These are phyloP conservation scores for Halichoeres trimaculatus DNA, from an alignment of 2,113 vertebrate genomes.

Conservation along the genomic window DNA sequence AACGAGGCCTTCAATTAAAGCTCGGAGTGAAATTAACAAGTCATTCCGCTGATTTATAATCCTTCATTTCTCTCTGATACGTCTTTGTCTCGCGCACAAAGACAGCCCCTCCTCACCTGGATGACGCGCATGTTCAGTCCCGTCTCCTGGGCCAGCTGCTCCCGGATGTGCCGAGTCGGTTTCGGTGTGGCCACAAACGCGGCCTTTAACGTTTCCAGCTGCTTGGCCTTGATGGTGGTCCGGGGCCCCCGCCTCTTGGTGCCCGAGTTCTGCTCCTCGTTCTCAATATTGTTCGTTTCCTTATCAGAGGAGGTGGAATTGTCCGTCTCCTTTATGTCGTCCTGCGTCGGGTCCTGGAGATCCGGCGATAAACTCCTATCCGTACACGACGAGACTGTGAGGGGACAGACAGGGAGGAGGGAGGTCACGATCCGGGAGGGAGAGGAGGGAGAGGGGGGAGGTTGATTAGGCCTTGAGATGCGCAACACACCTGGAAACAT, in stretches of 20 bases:
- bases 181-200: slow-evolving; percentile 97
- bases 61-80: slow-evolving; percentile 34
- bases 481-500: background rate
- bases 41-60: slow-evolving; percentile 54
- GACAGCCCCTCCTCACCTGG: slow-evolving; percentile 84
- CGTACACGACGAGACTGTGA: slow-evolving; percentile 95
- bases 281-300: slow-evolving; percentile 96
- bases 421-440: slow-evolving; percentile 55
- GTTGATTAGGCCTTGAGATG: slow-evolving; percentile 43
- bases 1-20: slow-evolving; percentile 55
- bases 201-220: slow-evolving; percentile 97
- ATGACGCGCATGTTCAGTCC: slow-evolving; percentile 98
- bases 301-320: slow-evolving; percentile 98
- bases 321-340: slow-evolving; percentile 97
- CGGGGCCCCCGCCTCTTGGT: slow-evolving; percentile 93
- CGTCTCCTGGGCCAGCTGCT: slow-evolving; percentile 97
- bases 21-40: slow-evolving; percentile 41
- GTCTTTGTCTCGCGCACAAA: slow-evolving; percentile 21
- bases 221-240: slow-evolving; percentile 99
- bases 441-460: background rate
- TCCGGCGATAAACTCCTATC: slow-evolving; percentile 98
- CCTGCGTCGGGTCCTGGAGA: slow-evolving; percentile 91
- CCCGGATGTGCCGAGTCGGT: slow-evolving; percentile 95
- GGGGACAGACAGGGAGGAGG: slow-evolving; percentile 34
- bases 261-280: slow-evolving; percentile 95